Evolutionary conservation across 53 echinoderm and acorn worm species (phyloP), one percentile per base, ranked within the genome.

Genomic region (Stichopus horrens): DNA sequence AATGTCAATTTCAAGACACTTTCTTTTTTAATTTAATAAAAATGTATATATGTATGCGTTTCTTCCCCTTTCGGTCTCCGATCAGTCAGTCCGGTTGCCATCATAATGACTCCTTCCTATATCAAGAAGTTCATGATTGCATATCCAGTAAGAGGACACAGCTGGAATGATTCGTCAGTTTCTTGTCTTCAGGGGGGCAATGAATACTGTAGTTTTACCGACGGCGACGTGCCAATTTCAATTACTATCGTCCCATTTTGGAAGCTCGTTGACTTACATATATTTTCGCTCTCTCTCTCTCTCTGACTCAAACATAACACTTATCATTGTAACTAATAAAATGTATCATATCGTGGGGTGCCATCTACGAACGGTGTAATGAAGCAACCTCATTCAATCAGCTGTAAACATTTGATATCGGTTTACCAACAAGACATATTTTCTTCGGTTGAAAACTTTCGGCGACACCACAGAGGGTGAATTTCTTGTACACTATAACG

Each of bases 261-360:
- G 16, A 79, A 52, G 79, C 56, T 79, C 79, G 54, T 79, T 79
- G 63, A 16, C 63, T 37, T 75, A 79, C 79, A 79, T 79, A 79
- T 79, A 54, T 79, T 79, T 55, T 52, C 55, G n/a, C 51, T 18
- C 79, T 52, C 79, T 79, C 52, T 23, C 10, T 75, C 52, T 13
- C 5, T 75, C 37, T 37, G 37, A 37, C 37, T 37, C 37, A 37
- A 37, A 37, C 37, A 37, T 37, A 37, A 37, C 37, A 37, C 37
- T 63, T 63, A 63, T 63, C 16, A 63, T 63, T 63, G 63, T 63
- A 13, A 63, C 63, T 63, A 13, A 63, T 63, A 63, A 37, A 63
- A 63, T 63, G 63, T 63, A 63, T 13, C 63, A 63, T 63, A 10
- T 16, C 63, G 63, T 63, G 16, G 63, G 63, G 63, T 10, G 63